A percentile compares a stretch with the other conserved stretches of the same genome.
These are phyloP conservation scores for Trichogramma evanescens DNA, from an alignment of 2,888 invertebrate genomes.

Conservation along the genomic window DNA sequence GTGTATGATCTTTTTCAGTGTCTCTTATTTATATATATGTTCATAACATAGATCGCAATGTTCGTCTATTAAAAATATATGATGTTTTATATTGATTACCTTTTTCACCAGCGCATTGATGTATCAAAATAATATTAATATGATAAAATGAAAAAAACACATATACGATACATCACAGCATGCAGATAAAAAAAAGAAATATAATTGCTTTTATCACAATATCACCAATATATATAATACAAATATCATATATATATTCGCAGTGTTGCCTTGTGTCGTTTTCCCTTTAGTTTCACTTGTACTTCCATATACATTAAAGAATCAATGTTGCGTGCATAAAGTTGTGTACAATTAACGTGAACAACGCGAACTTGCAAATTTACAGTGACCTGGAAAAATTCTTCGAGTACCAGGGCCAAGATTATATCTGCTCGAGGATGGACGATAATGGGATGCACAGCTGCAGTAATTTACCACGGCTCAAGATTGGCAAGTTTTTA, in stretches of 20 bases:
- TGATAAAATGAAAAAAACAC: no score
- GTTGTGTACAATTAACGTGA: slow-evolving; percentile 8
- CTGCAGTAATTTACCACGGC: slow-evolving; percentile 76
- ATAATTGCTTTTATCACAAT: neutral
- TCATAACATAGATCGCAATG: no score
- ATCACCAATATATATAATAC: neutral
- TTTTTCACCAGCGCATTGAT: no score
- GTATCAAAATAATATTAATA: no score
- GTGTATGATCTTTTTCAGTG: no score
- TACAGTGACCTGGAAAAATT: slow-evolving; percentile 64
- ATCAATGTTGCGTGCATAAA: neutral
- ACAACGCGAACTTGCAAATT: slow-evolving; percentile 30
- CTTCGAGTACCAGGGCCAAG: slow-evolving; percentile 85
- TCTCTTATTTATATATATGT: no score
- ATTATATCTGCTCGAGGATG: slow-evolving; percentile 93
- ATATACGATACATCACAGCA: slow-evolving; percentile 26
- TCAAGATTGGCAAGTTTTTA: slow-evolving; percentile 41
- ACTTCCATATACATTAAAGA: no score
- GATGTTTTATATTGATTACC: no score
- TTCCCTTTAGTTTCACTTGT: neutral
- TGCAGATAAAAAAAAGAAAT: slow-evolving; percentile 24
- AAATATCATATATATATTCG: slow-evolving; percentile 9
- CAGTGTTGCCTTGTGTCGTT: slow-evolving; percentile 27
- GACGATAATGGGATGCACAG: slow-evolving; percentile 93
- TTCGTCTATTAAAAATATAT: no score